Base-by-base conservation (phyloP, 2,888 invertebrate species). In the Dasysyrphus albostriatus region DNA sequence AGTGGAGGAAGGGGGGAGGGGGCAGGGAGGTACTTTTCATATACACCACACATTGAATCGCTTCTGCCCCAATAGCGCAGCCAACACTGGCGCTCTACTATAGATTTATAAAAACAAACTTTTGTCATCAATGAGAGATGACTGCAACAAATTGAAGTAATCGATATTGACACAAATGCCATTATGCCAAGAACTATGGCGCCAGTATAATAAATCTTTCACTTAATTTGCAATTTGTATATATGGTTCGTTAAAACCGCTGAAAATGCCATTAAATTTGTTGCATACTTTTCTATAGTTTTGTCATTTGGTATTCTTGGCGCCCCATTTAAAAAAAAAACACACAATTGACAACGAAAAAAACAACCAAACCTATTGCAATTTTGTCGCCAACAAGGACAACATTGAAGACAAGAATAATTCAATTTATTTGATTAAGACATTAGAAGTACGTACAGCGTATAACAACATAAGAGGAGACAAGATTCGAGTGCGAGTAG, bases 131-230 rank as follows among this genome's bases (percentile, higher is more conserved):
- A 65, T 42, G 65, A 44, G 59, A 78, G 77, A 77, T 78, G 82
- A 78, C 67, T 73, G 58, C 78, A 67, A 63, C 78, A 56, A 37
- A 49, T 34, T 42, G 19, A 29, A 73, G 67, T 61, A 83, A 83
- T 83, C 78, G 79, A 83, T 83, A 83, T 79, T 79, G 78, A 83
- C 83, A 83, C 83, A 83, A 78, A 78, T 74, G 73, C 83, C 44
- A 51, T 56, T 51, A 39, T 73, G 78, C 78, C 78, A 67, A 83
- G 83, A 83, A 73, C 63, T 39, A 19, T 78, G 83, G 83, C 83
- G 83, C 83, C 83, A 74, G 44, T 37, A 56, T 73, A 78, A 78
- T 83, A 83, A 78, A 83, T 83, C 83, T 83, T 79, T 83, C 73
- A 67, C 78, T 78, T 78, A 83, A 67, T 73, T 78, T 83, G 65